Percentiles rank a stretch among this genome's conserved stretches.
phyloP scores from a whole-genome alignment of 2,797 vertebrate species.

The Xenopus petersii region DNA sequence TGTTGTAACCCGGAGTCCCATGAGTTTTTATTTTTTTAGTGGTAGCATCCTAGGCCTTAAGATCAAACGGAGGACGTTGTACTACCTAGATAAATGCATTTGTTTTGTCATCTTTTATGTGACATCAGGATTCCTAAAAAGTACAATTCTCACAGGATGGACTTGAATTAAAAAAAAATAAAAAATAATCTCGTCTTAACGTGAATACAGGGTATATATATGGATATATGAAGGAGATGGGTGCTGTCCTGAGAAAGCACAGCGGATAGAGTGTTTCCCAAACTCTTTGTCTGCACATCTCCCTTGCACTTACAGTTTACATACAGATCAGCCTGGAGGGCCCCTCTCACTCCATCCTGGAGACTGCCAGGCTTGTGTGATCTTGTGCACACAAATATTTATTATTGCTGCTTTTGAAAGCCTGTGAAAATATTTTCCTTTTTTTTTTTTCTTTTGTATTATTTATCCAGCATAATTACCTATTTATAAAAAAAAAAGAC shows the following conservation, averaged over 20 bases:
- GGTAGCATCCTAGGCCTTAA: conserved; percentile 50
- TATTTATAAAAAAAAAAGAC: conserved; percentile 90
- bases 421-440: conserved; percentile 78
- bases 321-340: conserved; percentile 82
- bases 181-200: conserved; percentile 74
- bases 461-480: conserved; percentile 87
- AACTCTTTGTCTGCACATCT: conserved; percentile 79
- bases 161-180: background rate
- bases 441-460: conserved; percentile 73
- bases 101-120: too few species aligned
- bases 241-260: conserved; percentile 79
- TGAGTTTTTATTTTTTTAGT: conserved; percentile 9
- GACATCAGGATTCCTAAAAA: conserved; percentile 1
- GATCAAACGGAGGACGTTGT: conserved; percentile 50
- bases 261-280: conserved; percentile 66
- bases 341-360: conserved; percentile 70
- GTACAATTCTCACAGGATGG: conserved; percentile 14
- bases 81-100: too few species aligned
- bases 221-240: conserved; percentile 86
- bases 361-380: conserved; percentile 84
- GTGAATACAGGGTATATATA: conserved; percentile 95
- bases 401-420: conserved; percentile 95
- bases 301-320: conserved; percentile 99
- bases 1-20: background rate
- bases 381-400: conserved; percentile 97